Evolutionary conservation across 1,140 invertebrate species (phyloP).

Genomic region (Zelostemma sp.): DNA sequence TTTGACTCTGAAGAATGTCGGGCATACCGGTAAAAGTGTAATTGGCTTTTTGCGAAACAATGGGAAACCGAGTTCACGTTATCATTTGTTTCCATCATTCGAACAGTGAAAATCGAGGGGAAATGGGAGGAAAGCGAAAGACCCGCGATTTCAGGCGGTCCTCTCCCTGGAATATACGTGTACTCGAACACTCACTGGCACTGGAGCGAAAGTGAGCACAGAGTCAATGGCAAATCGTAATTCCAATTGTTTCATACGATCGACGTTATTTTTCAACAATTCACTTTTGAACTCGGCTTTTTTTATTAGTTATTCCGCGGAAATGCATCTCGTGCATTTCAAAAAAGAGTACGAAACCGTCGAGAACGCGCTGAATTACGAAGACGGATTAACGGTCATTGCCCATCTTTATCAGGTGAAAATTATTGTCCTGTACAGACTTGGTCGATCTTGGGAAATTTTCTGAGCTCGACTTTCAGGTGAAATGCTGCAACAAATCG

Average conservation of each 20-base stretch:
- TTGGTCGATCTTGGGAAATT: too few relatives aligned
- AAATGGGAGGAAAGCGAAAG: constrained; percentile 62
- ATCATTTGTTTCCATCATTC: constrained; percentile 16
- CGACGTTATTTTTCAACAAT: not conserved
- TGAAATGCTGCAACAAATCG: not conserved
- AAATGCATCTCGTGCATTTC: constrained; percentile 65
- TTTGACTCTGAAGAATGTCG: constrained; percentile 76
- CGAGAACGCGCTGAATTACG: constrained; percentile 50
- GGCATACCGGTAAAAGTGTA: constrained; percentile 72
- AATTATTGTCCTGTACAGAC: too few relatives aligned
- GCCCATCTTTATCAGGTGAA: constrained; percentile 60
- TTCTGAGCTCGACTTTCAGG: too few relatives aligned
- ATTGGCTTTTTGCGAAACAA: not conserved
- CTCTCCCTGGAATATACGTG: constrained; percentile 76
- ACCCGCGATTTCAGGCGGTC: constrained; percentile 75
- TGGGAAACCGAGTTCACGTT: too few relatives aligned
- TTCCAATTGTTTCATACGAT: not conserved
- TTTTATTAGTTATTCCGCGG: constrained; percentile 57
- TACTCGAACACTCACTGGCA: constrained; percentile 85
- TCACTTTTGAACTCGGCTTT: constrained; percentile 6
- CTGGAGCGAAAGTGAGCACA: constrained; percentile 91
- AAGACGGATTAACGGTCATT: constrained; percentile 60
- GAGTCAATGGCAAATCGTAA: constrained; percentile 74
- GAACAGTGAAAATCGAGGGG: constrained; percentile 69
- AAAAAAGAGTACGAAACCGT: constrained; percentile 55